Base-by-base conservation (phyloP, 2,797 vertebrate genomes). In the Urophycis tenuis region DNA sequence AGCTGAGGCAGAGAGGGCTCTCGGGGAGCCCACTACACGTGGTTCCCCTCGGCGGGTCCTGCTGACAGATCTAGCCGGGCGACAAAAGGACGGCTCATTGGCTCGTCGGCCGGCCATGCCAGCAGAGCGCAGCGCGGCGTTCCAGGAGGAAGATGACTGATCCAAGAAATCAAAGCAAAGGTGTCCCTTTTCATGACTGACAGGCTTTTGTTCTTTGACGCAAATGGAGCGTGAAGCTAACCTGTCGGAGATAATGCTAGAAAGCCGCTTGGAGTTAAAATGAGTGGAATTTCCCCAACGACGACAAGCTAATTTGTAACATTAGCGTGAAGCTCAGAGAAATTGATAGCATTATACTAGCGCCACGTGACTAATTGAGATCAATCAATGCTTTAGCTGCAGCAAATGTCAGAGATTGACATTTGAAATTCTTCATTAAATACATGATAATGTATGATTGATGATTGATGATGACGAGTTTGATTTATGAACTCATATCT, bases 311-410 rank as follows among this genome's bases (percentile, higher is more conserved):
- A 12, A 67, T 67, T 25, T 67, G 29, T 67, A 29, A 67, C 60
- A 29, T 67, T 67, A 67, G n/a, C 60, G 25, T 29, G 60, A 67
- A 71, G 70, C 70, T 71, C 70, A 34, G 31, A 33, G 33, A 32
- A 71, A 71, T 7, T 34, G 30, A 70, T 70, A 70, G 25, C 67
- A 31, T 70, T 70, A 70, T 30, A 70, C 15, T 53, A 22, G 53
- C 53, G 25, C 22, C 53, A 60, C 19, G 53, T 8, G 19, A 4
- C 53, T 60, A 67, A 67, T 29, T 67, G 60, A 67, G n/a, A 67
- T 67, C 60, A 67, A 67, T 67, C 60, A 67, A 67, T 67, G 60
- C 60, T 71, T 33, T 22, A 71, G 70, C 30, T 34, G 70, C 70
- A 71, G 30, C 70, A 34, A 32, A 71, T 67, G 60, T 29, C 60